Base-by-base conservation (phyloP, 1,140 invertebrate species). In the Branchinecta lynchi region DNA sequence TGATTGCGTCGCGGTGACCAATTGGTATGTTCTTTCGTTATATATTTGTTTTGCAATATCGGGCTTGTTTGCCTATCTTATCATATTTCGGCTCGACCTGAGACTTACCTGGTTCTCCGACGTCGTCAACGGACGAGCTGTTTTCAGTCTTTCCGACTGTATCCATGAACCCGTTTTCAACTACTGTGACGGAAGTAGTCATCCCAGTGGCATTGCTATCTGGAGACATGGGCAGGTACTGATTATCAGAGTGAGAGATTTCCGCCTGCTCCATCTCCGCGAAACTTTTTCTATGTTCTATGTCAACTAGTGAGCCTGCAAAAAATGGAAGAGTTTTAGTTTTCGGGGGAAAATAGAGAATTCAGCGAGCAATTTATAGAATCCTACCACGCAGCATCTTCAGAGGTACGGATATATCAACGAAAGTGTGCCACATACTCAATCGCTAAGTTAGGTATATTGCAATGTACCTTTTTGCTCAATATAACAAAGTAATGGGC, bases 261-360 rank as follows among this genome's bases (percentile, higher is more conserved):
- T 76, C 74, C 1, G 75, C 75, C 69, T 75, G 72, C 17, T 74
- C 73, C 73, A 76, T 74, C 68, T 77, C 76, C 7, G 74, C 72
- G 70, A 77, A 76, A 71, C 74, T 74, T 71, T 73, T 74, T 9
- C 74, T 44, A 70, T 74, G 74, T 67, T 75, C 75, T 10, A 74
- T 70, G 69, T 70, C 73, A 74, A 70, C 44, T 68, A 45, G 17
- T 60, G 51, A 60, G 17, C 17, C 51, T 60, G 51, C 51, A 60
- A 60, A 12, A 60, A 60, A 60, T 20, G 17, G 12, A 60, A 60
- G 17, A 12, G 6, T 6, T 32, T 32, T 32, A 32, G 32, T 32
- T 32, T 32, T 32, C 32, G 32, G 32, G 32, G 32, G 32, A 32
- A 17, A 67, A 69, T 12, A 68, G 67, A 65, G 32, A n/a, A 32